A percentile compares a stretch with the other conserved stretches of the same genome.
phyloP scores from a whole-genome alignment of 2,888 invertebrate genomes.

The Eustalomyia histrio region DNA sequence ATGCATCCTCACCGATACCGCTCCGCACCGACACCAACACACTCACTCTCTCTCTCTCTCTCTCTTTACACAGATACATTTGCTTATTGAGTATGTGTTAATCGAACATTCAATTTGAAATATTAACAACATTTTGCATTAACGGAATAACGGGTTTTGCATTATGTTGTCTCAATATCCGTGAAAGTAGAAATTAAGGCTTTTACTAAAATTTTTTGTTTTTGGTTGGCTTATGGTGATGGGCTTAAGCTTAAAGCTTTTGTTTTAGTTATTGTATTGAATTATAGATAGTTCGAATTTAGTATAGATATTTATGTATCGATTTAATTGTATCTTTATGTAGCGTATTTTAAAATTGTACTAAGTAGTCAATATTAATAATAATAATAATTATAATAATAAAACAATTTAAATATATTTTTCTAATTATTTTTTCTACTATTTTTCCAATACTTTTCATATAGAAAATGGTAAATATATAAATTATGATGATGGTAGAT shows the following conservation, averaged over 20 bases:
- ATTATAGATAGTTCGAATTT: slow-evolving; percentile 2
- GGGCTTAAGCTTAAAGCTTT: slow-evolving; percentile 59
- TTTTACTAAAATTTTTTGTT: slow-evolving; percentile 49
- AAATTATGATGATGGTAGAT: slow-evolving; percentile 68
- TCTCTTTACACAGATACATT: slow-evolving; percentile 18
- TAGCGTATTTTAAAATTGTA: not conserved
- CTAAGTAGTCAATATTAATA: not conserved
- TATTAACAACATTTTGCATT: slow-evolving; percentile 11
- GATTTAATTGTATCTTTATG: slow-evolving; percentile 8
- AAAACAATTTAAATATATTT: slow-evolving; percentile 3
- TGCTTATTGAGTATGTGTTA: not conserved
- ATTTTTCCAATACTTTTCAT: slow-evolving; percentile 64
- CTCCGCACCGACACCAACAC: slow-evolving; percentile 4
- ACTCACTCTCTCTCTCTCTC: slow-evolving; percentile 20
- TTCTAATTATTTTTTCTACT: slow-evolving; percentile 49
- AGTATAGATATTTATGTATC: slow-evolving; percentile 4
- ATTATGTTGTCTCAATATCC: slow-evolving; percentile 2
- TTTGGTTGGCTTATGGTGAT: slow-evolving; percentile 63
- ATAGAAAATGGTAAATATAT: slow-evolving; percentile 74
- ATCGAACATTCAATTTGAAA: not conserved
- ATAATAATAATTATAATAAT: too few species aligned
- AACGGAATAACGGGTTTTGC: not conserved
- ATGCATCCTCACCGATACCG: slow-evolving; percentile 36
- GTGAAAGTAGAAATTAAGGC: slow-evolving; percentile 35
- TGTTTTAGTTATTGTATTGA: slow-evolving; percentile 8